These are phyloP conservation scores for Theristicus caerulescens DNA, from an alignment of 2,113 vertebrate species.

Conservation along the genomic window DNA sequence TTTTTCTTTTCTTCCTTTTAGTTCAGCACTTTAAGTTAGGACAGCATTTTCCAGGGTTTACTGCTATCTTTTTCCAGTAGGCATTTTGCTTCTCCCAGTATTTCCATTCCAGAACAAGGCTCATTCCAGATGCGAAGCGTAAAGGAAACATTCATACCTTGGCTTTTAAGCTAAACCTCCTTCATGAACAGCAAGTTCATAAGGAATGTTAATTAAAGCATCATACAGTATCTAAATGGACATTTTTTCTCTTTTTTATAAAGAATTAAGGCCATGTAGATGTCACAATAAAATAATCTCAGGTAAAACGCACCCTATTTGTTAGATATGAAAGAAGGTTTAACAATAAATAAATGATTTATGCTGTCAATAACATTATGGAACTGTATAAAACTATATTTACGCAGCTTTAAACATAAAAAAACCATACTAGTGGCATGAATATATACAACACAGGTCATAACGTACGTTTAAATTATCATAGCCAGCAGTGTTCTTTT, in stretches of 20 bases:
- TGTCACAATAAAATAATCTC: conserved; percentile 46
- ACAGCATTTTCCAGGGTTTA: conserved; percentile 51
- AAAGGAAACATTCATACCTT: conserved; percentile 70
- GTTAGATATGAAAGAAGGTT: conserved; percentile 63
- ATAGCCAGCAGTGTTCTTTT: conserved; percentile 65
- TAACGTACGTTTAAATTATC: conserved; percentile 59
- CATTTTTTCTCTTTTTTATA: neutral
- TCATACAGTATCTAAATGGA: conserved; percentile 47
- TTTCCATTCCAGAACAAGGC: conserved; percentile 60
- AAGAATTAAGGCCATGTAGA: conserved; percentile 70
- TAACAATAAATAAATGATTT: conserved; percentile 66
- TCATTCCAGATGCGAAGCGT: conserved; percentile 59
- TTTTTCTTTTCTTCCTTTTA: neutral
- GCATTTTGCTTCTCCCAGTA: conserved; percentile 23
- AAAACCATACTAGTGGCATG: conserved; percentile 63
- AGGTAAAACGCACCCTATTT: conserved; percentile 51
- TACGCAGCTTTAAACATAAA: conserved; percentile 63
- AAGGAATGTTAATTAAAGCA: conserved; percentile 54
- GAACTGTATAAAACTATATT: conserved; percentile 70
- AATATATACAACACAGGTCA: conserved; percentile 74
- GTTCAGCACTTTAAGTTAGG: conserved; percentile 37
- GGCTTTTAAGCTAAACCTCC: conserved; percentile 70
- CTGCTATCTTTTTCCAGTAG: conserved; percentile 50
- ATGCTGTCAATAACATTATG: conserved; percentile 66
- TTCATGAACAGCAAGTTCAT: conserved; percentile 63